phyloP scores from a whole-genome alignment of 1,140 invertebrate genomes.

The Meteorus sp. region DNA sequence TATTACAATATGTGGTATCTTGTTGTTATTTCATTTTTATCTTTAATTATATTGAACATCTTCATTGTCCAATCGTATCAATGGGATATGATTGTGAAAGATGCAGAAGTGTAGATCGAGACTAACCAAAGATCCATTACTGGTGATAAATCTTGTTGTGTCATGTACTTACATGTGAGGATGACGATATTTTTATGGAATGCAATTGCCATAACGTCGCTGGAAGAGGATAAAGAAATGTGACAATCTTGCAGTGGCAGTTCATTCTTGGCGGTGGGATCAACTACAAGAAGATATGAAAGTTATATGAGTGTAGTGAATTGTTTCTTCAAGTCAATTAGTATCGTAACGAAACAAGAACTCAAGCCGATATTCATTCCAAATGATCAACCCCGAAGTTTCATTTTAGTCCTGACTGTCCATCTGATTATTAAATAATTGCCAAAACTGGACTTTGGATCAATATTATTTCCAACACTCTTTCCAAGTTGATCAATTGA shows the following conservation, averaged over 20 bases:
- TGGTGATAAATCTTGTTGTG: too few relatives aligned
- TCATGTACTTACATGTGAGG: conserved; percentile 54
- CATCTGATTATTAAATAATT: too few relatives aligned
- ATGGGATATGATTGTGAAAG: too few relatives aligned
- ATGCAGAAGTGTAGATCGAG: too few relatives aligned
- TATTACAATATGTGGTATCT: neutral
- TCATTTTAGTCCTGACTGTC: too few relatives aligned
- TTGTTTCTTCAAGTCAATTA: too few relatives aligned
- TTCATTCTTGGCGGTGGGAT: conserved; percentile 43
- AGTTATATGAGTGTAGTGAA: too few relatives aligned
- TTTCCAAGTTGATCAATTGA: too few relatives aligned
- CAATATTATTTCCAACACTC: too few relatives aligned
- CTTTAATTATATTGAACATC: neutral
- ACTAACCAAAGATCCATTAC: conserved; percentile 11
- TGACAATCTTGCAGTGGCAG: conserved; percentile 50
- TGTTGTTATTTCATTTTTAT: conserved; percentile 4
- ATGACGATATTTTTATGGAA: conserved; percentile 52
- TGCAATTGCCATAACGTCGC: conserved; percentile 49
- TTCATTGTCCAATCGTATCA: too few relatives aligned
- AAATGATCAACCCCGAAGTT: conserved; percentile 8
- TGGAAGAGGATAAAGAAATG: conserved; percentile 49
- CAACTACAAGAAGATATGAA: conserved; percentile 55
- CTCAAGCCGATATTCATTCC: conserved; percentile 57
- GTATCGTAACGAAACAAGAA: too few relatives aligned
- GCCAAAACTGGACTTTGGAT: too few relatives aligned